Percentiles rank a stretch among this genome's conserved stretches.
Evolutionary conservation across 2,113 vertebrate genomes (phyloP).

Genomic region (Cardinalis cardinalis): DNA sequence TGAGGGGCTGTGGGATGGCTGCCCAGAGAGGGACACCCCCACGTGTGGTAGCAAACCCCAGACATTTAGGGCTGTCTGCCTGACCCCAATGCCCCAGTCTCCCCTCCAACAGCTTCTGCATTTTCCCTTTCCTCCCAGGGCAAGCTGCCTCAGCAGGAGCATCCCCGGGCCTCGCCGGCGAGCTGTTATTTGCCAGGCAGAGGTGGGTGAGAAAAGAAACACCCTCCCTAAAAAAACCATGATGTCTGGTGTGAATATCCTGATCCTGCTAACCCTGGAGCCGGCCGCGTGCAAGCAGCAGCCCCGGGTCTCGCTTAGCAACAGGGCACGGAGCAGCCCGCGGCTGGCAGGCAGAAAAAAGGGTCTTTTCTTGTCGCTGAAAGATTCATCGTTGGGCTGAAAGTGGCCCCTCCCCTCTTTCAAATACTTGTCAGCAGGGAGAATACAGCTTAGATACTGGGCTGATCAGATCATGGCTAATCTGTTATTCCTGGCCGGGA

Average conservation of each 20-base stretch:
- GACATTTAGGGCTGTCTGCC: not conserved
- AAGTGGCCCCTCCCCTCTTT: slow-evolving; percentile 76
- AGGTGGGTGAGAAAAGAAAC: slow-evolving; percentile 18
- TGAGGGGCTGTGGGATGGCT: not conserved
- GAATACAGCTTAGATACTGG: slow-evolving; percentile 79
- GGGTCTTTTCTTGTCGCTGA: slow-evolving; percentile 72
- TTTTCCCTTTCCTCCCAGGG: slow-evolving; percentile 27
- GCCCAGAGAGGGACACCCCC: not conserved
- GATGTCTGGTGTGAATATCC: slow-evolving; percentile 70
- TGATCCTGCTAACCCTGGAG: slow-evolving; percentile 61
- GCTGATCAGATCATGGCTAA: slow-evolving; percentile 88
- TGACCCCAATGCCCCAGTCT: not conserved
- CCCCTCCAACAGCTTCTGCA: not conserved
- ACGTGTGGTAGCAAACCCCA: not conserved
- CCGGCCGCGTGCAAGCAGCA: slow-evolving; percentile 55
- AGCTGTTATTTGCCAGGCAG: slow-evolving; percentile 72
- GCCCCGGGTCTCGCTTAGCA: slow-evolving; percentile 74
- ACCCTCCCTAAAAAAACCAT: not conserved
- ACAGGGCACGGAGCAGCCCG: slow-evolving; percentile 68
- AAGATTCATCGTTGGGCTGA: slow-evolving; percentile 79
- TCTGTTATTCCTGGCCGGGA: slow-evolving; percentile 85
- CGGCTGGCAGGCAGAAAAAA: slow-evolving; percentile 68
- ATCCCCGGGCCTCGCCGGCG: not conserved
- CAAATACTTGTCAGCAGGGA: slow-evolving; percentile 79
- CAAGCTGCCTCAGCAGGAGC: not conserved